Evolutionary conservation across 2,888 invertebrate genomes (phyloP), one percentile per base, ranked within the genome.

Genomic region (Pristionchus arcanus): DNA sequence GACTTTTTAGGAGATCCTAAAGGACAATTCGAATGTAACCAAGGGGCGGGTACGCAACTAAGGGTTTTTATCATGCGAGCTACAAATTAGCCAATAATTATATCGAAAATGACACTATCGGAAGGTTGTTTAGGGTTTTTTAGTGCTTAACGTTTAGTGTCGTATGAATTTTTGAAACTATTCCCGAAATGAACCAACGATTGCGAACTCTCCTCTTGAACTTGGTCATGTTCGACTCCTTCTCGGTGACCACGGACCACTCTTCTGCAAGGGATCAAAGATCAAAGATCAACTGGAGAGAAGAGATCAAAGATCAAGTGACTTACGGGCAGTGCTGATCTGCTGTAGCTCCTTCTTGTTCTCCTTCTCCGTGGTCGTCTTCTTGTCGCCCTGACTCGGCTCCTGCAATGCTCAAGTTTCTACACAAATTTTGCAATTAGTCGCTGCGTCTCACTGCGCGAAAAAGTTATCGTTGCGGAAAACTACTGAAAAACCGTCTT

Each of bases 41-140:
- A n/a, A n/a, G n/a, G n/a, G n/a, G n/a, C n/a, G n/a, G n/a, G n/a
- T n/a, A n/a, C n/a, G n/a, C n/a, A n/a, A n/a, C n/a, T n/a, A n/a
- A n/a, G n/a, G n/a, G n/a, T n/a, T n/a, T n/a, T n/a, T n/a, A n/a
- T n/a, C n/a, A n/a, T n/a, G n/a, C n/a, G n/a, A n/a, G n/a, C n/a
- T n/a, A n/a, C n/a, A n/a, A n/a, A 71, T 71, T 74, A 74, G 37
- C 31, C n/a, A n/a, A 31, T 74, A 74, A 74, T 74, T 74, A 59
- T n/a, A n/a, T n/a, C n/a, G n/a, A n/a, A n/a, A n/a, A n/a, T n/a
- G n/a, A n/a, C n/a, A n/a, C n/a, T n/a, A n/a, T n/a, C n/a, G n/a
- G n/a, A n/a, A n/a, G n/a, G n/a, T n/a, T n/a, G n/a, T n/a, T n/a
- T n/a, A n/a, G n/a, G n/a, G n/a, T n/a, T n/a, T n/a, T n/a, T n/a